phyloP scores from a whole-genome alignment of 2,888 invertebrate genomes.

The Apotomis turbidana region DNA sequence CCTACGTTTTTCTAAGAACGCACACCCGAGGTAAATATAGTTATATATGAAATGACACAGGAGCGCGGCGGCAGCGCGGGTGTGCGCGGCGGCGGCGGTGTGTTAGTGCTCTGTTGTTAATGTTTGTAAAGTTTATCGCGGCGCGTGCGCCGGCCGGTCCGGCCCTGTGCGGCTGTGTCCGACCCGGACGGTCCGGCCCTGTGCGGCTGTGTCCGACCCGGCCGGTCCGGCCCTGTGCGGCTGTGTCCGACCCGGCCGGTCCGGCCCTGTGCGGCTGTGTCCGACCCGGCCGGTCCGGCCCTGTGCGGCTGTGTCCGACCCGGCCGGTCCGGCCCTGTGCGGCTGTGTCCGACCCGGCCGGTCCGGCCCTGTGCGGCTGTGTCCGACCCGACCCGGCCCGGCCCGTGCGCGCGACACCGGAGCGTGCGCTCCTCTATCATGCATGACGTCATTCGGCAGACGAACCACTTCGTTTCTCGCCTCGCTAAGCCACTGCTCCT shows the following conservation, averaged over 20 bases:
- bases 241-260: neutral
- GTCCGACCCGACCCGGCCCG: neutral
- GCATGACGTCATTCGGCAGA: slow-evolving; percentile 29
- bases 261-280: neutral
- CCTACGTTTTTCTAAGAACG: no score
- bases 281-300: neutral
- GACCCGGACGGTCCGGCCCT: neutral
- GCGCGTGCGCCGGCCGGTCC: slow-evolving; percentile 43
- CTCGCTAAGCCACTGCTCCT: slow-evolving; percentile 53
- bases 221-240: neutral
- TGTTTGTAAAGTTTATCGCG: slow-evolving; percentile 70
- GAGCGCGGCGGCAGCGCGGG: slow-evolving; percentile 1
- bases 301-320: no score
- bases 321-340: no score
- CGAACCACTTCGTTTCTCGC: slow-evolving; percentile 28
- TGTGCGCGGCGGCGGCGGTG: slow-evolving; percentile 4
- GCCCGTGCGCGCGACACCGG: neutral
- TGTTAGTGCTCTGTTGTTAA: slow-evolving; percentile 62
- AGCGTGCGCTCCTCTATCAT: slow-evolving; percentile 17
- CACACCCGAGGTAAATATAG: no score
- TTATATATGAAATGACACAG: no score
- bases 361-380: no score
- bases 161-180: slow-evolving; percentile 10
- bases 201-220: neutral
- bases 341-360: no score